Evolutionary conservation across 2,888 invertebrate species (phyloP).

Genomic region (Tolmerus cingulatus): DNA sequence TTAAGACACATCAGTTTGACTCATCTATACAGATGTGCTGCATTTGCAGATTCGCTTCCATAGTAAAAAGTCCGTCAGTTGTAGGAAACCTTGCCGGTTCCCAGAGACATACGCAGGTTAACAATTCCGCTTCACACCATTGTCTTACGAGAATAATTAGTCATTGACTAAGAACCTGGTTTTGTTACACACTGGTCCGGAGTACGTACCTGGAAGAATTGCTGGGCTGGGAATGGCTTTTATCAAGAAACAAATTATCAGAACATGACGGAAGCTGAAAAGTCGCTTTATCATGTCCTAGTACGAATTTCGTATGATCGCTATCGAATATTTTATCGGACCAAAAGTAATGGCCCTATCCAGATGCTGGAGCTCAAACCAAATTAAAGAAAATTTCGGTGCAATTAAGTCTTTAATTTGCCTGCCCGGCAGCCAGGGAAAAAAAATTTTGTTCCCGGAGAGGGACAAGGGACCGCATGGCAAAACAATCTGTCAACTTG

Average conservation of each 20-base stretch:
- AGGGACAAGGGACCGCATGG: not conserved
- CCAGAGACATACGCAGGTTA: not conserved
- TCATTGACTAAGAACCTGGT: conserved; percentile 28
- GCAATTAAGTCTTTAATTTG: conserved; percentile 27
- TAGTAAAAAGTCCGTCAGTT: not conserved
- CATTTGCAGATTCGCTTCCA: not conserved
- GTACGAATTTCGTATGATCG: not conserved
- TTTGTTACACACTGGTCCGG: not conserved
- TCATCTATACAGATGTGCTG: not conserved
- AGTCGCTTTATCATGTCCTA: not conserved
- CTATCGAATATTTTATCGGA: not conserved
- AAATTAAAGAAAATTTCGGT: not conserved
- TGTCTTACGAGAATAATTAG: conserved; percentile 46
- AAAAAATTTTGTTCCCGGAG: not conserved
- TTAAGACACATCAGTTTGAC: not conserved
- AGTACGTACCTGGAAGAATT: not conserved
- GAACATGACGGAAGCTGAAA: conserved; percentile 3
- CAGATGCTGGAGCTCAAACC: not conserved
- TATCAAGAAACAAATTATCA: not conserved
- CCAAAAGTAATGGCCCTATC: not conserved
- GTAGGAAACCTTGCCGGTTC: not conserved
- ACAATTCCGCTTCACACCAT: conserved; percentile 42
- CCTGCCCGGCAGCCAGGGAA: not conserved
- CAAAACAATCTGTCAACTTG: conserved; percentile 29
- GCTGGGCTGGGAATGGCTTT: not conserved